Base-by-base conservation (phyloP, 2,797 vertebrate species). In the Enteromius viviparus region DNA sequence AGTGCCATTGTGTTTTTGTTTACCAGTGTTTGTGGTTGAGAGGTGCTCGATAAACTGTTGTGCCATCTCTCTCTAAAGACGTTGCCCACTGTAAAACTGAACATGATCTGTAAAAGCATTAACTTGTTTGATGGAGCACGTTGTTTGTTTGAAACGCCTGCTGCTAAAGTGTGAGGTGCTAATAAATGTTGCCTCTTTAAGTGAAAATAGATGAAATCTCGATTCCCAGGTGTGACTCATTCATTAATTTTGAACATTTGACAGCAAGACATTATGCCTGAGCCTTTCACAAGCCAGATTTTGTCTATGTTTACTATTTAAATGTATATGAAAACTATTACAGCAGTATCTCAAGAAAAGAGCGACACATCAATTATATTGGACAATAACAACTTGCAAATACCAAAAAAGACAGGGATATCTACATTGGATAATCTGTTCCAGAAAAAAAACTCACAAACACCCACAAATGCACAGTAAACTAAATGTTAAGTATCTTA, bases 1-100 rank as follows among this genome's bases (percentile, higher is more conserved):
- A 90, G 89, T 89, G 87, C 87, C 89, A 88, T 89, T 91, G 81
- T 88, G 86, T 88, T 85, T 91, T 89, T 92, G 88, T 91, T 91
- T 92, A 86, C 83, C 84, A 78, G 87, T 86, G 80, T 88, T 86
- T 89, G 85, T 84, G 85, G 88, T 89, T 89, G 88, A 92, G 89
- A 91, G 90, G 85, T 89, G 84, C 88, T 88, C 87, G 60, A 78
- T 83, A 87, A 83, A 72, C 76, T 84, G 78, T 78, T 51, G 74
- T 69, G 74, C 62, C 84, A 79, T 14, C 60, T 45, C 84, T 85
- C 68, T 78, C 78, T 72, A 51, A 77, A 82, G 78, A 84, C 88
- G 81, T 75, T 76, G 78, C 21, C 82, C 37, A 69, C 81, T 55
- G 53, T 72, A 75, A 85, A 87, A 83, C 74, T 64, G 68, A 87